phyloP scores from a whole-genome alignment of 2,113 vertebrate species.

The Crotalus horridus region DNA sequence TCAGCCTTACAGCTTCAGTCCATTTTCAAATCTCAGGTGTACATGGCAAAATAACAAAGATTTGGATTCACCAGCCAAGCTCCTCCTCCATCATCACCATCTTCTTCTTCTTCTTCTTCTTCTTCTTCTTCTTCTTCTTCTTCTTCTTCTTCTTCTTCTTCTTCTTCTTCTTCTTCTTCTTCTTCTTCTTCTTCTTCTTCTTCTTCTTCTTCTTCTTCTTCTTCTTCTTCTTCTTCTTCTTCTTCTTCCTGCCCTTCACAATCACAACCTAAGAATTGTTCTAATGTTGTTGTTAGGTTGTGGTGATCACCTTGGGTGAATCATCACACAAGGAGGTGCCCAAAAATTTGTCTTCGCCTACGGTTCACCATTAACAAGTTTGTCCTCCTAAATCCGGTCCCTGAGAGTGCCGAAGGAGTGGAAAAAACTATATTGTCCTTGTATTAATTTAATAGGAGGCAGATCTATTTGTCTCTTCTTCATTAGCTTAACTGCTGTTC shows the following conservation, averaged over 20 bases:
- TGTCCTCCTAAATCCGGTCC: background rate
- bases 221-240: too few species aligned
- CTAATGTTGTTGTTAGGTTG: background rate
- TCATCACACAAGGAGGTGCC: background rate
- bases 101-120: too few species aligned
- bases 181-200: too few species aligned
- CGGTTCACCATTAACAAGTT: background rate
- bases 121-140: too few species aligned
- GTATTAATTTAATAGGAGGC: constrained; percentile 30
- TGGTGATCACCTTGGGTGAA: background rate
- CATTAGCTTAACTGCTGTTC: constrained; percentile 32
- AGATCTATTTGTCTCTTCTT: constrained; percentile 32
- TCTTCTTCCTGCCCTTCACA: too few species aligned
- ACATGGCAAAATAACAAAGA: background rate
- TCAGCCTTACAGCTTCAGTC: background rate
- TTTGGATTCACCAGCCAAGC: background rate
- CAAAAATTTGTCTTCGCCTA: background rate
- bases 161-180: too few species aligned
- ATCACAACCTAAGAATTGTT: background rate
- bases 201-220: too few species aligned
- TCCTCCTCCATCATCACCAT: too few species aligned
- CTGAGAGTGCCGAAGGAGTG: background rate
- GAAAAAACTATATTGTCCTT: constrained; percentile 5
- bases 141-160: too few species aligned
- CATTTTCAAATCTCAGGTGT: background rate